These are phyloP conservation scores for Eupithecia inturbata DNA, from an alignment of 2,888 invertebrate species.

Conservation along the genomic window DNA sequence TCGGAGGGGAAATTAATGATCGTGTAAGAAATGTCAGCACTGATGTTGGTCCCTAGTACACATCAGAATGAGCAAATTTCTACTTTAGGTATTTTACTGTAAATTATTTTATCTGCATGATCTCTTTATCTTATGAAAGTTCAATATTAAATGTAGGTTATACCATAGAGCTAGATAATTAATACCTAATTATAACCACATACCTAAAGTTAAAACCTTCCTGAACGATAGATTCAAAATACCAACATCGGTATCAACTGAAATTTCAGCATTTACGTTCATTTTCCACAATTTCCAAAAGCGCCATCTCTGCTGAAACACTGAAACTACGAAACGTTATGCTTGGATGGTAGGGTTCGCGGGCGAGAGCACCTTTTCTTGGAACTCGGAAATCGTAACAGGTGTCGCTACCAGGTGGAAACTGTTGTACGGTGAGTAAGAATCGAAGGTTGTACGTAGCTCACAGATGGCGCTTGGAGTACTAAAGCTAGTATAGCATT, in stretches of 20 bases:
- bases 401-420: slow-evolving; percentile 55
- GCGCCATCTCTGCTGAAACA: slow-evolving; percentile 54
- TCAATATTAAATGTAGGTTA: neutral
- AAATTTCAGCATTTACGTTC: neutral
- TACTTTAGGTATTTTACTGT: neutral
- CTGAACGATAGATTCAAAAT: neutral
- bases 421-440: slow-evolving; percentile 34
- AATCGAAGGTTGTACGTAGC: slow-evolving; percentile 32
- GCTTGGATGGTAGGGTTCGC: slow-evolving; percentile 37
- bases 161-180: neutral
- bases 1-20: neutral
- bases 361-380: slow-evolving; percentile 32
- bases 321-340: slow-evolving; percentile 26
- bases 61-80: neutral
- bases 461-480: slow-evolving; percentile 55
- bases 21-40: neutral
- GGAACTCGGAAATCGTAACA: slow-evolving; percentile 42
- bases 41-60: neutral
- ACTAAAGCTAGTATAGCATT: too few species aligned
- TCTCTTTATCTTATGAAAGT: neutral
- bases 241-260: neutral
- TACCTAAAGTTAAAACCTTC: neutral
- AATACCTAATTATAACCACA: neutral
- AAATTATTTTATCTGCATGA: neutral
- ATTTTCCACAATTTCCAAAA: slow-evolving; percentile 24